Evolutionary conservation across 2,888 invertebrate genomes (phyloP).

Genomic region (Leptopilina drosophilae): DNA sequence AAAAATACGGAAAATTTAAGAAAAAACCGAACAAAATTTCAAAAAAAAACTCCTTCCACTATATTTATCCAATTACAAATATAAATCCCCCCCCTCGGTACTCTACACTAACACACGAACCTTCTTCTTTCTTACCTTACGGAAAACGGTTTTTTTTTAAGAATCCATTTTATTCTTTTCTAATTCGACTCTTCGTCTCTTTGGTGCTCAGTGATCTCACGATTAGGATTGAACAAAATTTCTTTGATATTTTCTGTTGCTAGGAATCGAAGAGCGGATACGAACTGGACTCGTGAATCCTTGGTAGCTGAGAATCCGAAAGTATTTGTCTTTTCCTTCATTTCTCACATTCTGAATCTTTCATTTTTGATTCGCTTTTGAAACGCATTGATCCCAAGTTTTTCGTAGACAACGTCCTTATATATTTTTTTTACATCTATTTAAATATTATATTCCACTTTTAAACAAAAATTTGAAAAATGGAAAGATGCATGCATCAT

Average conservation of each 20-base stretch:
- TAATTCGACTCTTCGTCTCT: slow-evolving; percentile 20
- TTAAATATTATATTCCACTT: too few relatives aligned
- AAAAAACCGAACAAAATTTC: slow-evolving; percentile 55
- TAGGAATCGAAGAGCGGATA: slow-evolving; percentile 33
- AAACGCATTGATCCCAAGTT: slow-evolving; percentile 1
- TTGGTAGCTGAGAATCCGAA: slow-evolving; percentile 34
- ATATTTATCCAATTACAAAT: slow-evolving; percentile 10
- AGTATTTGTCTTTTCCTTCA: slow-evolving; percentile 15
- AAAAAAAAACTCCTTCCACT: slow-evolving; percentile 57
- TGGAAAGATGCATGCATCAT: slow-evolving; percentile 17
- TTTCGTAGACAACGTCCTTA: slow-evolving; percentile 22
- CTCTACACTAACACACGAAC: slow-evolving; percentile 31
- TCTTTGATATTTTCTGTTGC: slow-evolving; percentile 32
- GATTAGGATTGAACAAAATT: slow-evolving; percentile 22
- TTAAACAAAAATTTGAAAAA: not conserved
- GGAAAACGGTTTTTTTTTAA: slow-evolving; percentile 21
- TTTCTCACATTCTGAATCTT: not conserved
- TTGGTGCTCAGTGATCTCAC: slow-evolving; percentile 41
- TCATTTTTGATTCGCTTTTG: slow-evolving; percentile 16
- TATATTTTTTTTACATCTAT: too few relatives aligned
- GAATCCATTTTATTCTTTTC: not conserved
- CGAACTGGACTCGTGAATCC: slow-evolving; percentile 30
- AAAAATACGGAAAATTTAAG: slow-evolving; percentile 63
- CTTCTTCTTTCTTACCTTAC: not conserved
- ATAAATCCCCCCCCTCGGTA: slow-evolving; percentile 8